Evolutionary conservation across 2,797 vertebrate species (phyloP).

Genomic region (Thunnus albacares): DNA sequence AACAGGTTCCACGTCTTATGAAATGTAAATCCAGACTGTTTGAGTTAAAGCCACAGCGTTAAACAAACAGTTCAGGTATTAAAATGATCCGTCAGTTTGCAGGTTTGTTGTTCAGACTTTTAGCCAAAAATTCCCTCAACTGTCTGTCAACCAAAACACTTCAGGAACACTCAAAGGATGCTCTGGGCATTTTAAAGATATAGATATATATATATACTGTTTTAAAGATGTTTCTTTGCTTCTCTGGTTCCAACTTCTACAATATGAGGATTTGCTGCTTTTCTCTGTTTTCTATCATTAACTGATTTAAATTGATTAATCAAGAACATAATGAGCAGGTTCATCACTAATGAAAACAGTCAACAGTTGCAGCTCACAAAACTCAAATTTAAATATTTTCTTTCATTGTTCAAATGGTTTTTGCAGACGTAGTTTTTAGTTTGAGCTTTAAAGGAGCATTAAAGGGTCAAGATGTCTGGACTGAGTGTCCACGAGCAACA

Average conservation of each 20-base stretch:
- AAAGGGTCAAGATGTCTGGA: too few species aligned
- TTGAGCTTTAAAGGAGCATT: too few species aligned
- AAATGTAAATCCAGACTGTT: neutral
- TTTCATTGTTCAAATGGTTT: too few species aligned
- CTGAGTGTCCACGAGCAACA: too few species aligned
- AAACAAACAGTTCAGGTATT: neutral
- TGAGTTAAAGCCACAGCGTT: too few species aligned
- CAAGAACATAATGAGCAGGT: neutral
- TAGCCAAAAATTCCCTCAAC: constrained; percentile 54
- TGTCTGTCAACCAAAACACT: constrained; percentile 50
- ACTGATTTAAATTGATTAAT: neutral
- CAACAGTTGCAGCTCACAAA: too few species aligned
- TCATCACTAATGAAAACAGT: neutral
- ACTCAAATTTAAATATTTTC: too few species aligned
- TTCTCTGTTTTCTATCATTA: constrained; percentile 2
- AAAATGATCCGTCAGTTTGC: constrained; percentile 37
- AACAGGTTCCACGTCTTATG: neutral
- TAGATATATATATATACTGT: neutral
- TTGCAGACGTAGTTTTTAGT: too few species aligned
- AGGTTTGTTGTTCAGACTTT: constrained; percentile 48
- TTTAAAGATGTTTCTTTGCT: neutral
- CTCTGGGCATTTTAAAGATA: constrained; percentile 26
- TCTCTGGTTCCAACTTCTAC: neutral
- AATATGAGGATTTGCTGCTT: neutral
- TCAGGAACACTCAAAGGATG: constrained; percentile 50